These are phyloP conservation scores for Drosophila neonasuta DNA, from an alignment of 2,888 invertebrate species.

Conservation along the genomic window DNA sequence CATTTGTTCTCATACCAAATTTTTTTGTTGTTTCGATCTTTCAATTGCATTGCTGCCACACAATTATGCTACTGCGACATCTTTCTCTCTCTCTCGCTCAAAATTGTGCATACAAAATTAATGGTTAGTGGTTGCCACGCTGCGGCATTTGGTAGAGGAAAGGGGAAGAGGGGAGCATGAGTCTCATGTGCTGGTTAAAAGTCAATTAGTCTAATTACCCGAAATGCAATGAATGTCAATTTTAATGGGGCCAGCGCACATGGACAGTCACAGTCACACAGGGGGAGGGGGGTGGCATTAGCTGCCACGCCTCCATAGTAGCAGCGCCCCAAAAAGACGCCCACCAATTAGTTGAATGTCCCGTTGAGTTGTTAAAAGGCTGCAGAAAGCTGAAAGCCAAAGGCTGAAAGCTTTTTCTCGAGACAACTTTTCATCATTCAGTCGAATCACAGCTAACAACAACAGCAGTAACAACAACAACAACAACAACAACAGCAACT, in stretches of 20 bases:
- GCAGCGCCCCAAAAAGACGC: conserved; percentile 15
- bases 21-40: background rate
- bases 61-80: conserved; percentile 33
- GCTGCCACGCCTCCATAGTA: background rate
- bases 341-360: conserved; percentile 46
- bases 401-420: conserved; percentile 51
- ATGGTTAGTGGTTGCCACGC: conserved; percentile 17
- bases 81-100: conserved; percentile 7
- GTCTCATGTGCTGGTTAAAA: conserved; percentile 69
- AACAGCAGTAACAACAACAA: conserved; percentile 32
- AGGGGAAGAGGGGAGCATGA: background rate
- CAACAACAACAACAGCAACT: conserved; percentile 19
- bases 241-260: conserved; percentile 73
- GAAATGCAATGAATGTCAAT: conserved; percentile 73
- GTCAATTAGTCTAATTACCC: conserved; percentile 76
- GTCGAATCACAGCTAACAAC: conserved; percentile 51
- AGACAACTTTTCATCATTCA: conserved; percentile 63
- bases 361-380: conserved; percentile 19
- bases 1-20: background rate
- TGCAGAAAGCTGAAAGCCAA: conserved; percentile 29
- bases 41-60: background rate
- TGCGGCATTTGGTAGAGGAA: no score
- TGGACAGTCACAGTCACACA: conserved; percentile 10
- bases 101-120: conserved; percentile 51
- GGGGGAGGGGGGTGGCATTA: conserved; percentile 12